Base-by-base conservation (phyloP, 2,888 invertebrate species). In the Eumerus sabulonum region DNA sequence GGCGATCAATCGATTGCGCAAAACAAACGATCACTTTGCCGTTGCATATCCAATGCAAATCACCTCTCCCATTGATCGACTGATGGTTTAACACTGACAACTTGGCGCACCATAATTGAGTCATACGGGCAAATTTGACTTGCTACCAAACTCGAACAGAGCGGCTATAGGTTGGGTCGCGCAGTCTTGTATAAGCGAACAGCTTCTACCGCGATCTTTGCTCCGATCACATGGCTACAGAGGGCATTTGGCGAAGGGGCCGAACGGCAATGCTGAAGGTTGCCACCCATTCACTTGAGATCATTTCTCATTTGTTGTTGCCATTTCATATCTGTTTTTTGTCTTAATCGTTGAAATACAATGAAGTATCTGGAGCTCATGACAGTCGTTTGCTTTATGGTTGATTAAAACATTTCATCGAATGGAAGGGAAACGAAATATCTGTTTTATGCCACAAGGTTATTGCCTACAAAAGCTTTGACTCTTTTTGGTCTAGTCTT, bases 321-420 rank as follows among this genome's bases (percentile, higher is more conserved):
- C 17, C 12, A 27, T 48, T 11, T 48, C 7, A 7, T 19, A 9
- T 17, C 18, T n/a, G 9, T 18, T 17, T 45, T 70, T 62, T 70
- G 62, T 70, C 60, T 59, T 73, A 67, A 5, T 16, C 1, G 1
- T 73, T 67, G 54, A 27, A n/a, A 67, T 35, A 18, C 12, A 47
- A 35, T 54, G 27, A 27, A 27, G 27, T 27, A 27, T 27, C 50
- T 54, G 54, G 47, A 57, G 42, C 19, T 40, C 60, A 60, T 56
- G 72, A 66, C 67, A 62, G 60, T 72, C 56, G 67, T 67, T 72
- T 77, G 62, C 36, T 72, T 77, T 73, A 77, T 68, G 77, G 51
- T 72, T 67, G 73, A 77, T 77, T 77, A 72, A 77, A 77, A 66
- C 67, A 67, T 62, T 67, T 74, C 51, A 35, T 62, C 57, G 67